These are phyloP conservation scores for Ceyx margarethae DNA, from an alignment of 2,113 vertebrate species.

Conservation along the genomic window DNA sequence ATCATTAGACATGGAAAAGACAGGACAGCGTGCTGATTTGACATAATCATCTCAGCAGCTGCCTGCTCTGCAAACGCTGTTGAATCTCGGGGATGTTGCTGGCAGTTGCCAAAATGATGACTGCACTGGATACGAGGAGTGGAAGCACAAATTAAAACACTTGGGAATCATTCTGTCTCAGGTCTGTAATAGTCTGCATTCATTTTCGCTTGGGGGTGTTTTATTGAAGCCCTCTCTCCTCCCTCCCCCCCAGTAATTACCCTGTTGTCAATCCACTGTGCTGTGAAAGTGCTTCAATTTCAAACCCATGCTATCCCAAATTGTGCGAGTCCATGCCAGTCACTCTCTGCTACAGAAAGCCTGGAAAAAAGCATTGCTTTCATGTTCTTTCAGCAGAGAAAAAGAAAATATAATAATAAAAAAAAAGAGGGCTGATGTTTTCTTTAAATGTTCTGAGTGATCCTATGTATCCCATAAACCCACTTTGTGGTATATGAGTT, in stretches of 20 bases:
- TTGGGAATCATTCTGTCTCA: conserved; percentile 43
- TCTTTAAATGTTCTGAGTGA: not conserved
- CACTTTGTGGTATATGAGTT: not conserved
- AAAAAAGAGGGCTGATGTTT: not conserved
- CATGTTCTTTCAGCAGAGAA: not conserved
- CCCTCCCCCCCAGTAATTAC: conserved; percentile 3
- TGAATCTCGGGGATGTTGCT: conserved; percentile 5
- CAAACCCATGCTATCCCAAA: not conserved
- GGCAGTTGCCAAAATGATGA: conserved; percentile 38
- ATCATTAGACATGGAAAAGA: conserved; percentile 26
- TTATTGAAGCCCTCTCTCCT: conserved; percentile 15
- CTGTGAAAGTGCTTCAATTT: conserved; percentile 26
- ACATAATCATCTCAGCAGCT: conserved; percentile 51
- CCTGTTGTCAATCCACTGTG: conserved; percentile 22
- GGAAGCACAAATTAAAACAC: conserved; percentile 63
- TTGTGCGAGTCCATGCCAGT: not conserved
- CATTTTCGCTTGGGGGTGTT: conserved; percentile 27
- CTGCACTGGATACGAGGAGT: conserved; percentile 26
- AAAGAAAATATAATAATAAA: too few relatives aligned
- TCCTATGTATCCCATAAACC: not conserved
- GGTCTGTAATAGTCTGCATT: conserved; percentile 45
- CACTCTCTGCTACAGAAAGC: conserved; percentile 5
- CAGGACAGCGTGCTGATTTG: conserved; percentile 40
- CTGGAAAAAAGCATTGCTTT: not conserved
- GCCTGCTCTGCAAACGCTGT: conserved; percentile 22